Evolutionary conservation across 1,140 invertebrate species (phyloP), one percentile per base, ranked within the genome.

Genomic region (Drosophila punjabiensis): DNA sequence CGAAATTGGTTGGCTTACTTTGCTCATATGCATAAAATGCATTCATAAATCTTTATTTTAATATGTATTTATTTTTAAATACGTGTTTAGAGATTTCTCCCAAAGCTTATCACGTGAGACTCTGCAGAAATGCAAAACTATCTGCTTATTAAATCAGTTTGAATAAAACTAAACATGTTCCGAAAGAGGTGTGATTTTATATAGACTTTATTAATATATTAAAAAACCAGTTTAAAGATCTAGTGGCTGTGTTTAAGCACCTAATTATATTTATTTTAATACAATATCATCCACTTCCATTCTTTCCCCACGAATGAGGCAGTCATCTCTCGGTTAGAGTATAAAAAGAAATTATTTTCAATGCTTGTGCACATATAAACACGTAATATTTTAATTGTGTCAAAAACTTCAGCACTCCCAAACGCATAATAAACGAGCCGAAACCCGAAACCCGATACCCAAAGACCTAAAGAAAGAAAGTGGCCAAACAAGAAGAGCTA

Each of bases 341-440:
- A 47, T 33, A 74, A 56, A 81, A 73, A 62, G 47, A 77, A 80
- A 76, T 64, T 60, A 82, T 65, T 61, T 63, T 30, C 37, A 45
- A 73, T 56, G 64, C 18, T 53, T 65, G 20, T 28, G 11, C 56
- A 66, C 85, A 88, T 89, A 81, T 79, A 79, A 76, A 74, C 86
- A 90, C 86, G 85, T 89, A 89, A 79, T 45, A 80, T 53, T 65
- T 58, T 67, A 75, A 80, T 90, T 82, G 82, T 82, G 86, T 79
- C 76, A 68, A 82, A 82, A 71, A 59, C 53, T 33, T 60, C 18
- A 73, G 45, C 53, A 30, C 64, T 70, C 53, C 60, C 69, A 79
- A 39, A 14, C 61, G 86, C 55, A 85, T 85, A 76, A 62, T 74
- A 90, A 86, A 62, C 43, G 20, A 53, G 30, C 28, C 14, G 37